phyloP scores from a whole-genome alignment of 1,140 invertebrate species.

The Drosophila nikananu region DNA sequence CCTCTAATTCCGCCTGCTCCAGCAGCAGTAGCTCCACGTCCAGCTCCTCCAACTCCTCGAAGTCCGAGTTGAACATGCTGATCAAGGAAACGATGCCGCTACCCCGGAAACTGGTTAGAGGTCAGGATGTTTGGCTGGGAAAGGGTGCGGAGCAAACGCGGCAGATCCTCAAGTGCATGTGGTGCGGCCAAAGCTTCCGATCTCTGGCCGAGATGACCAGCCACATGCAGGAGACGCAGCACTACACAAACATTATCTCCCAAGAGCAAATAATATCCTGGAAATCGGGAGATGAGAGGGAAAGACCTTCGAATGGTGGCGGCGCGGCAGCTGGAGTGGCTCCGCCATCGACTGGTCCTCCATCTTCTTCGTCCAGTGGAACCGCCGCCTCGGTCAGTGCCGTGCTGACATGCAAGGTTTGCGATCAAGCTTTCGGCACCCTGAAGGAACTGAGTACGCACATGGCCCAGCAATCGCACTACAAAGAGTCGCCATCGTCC shows the following conservation, averaged over 20 bases:
- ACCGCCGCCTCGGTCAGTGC: constrained; percentile 85
- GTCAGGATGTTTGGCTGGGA: constrained; percentile 99
- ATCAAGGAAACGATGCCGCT: constrained; percentile 97
- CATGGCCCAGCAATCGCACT: constrained; percentile 99
- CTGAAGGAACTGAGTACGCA: constrained; percentile 98
- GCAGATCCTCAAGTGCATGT: constrained; percentile 99
- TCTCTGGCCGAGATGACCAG: constrained; percentile 98
- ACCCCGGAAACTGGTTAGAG: constrained; percentile 96
- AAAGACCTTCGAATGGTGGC: constrained; percentile 43
- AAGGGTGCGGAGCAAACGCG: constrained; percentile 98
- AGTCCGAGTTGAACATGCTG: constrained; percentile 92
- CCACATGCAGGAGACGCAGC: constrained; percentile 99
- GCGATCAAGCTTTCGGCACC: constrained; percentile 97
- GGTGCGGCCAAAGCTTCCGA: constrained; percentile 98
- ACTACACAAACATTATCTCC: constrained; percentile 98
- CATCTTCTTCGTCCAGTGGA: constrained; percentile 87
- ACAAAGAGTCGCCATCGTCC: constrained; percentile 93
- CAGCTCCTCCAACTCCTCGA: constrained; percentile 88
- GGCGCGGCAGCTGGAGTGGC: not conserved
- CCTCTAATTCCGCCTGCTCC: constrained; percentile 87
- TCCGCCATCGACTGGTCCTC: constrained; percentile 6
- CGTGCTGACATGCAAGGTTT: constrained; percentile 98
- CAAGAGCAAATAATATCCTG: constrained; percentile 98
- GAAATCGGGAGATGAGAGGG: constrained; percentile 93
- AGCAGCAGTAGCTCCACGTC: constrained; percentile 87